Conservation (phyloP, 2,797 vertebrate species). For the Gambelia wislizenii region DNA sequence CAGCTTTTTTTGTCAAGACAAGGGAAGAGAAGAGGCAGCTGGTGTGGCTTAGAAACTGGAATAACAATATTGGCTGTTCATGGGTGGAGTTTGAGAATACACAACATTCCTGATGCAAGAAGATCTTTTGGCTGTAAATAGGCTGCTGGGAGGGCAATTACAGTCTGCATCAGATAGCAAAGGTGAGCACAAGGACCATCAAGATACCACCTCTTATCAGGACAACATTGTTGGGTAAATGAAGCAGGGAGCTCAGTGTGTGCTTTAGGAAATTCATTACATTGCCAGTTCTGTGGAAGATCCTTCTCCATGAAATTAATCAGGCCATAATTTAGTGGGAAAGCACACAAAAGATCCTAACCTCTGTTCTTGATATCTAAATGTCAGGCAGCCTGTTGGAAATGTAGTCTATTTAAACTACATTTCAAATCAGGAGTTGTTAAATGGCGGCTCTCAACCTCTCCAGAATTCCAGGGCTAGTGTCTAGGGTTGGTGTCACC, state of each 20-base stretch:
- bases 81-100: not conserved
- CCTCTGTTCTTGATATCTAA: too few species aligned
- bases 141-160: not conserved
- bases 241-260: too few species aligned
- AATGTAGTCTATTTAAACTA: too few species aligned
- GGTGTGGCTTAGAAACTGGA: not conserved
- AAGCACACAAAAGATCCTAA: not conserved
- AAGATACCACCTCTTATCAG: not conserved
- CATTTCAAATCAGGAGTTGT: too few species aligned
- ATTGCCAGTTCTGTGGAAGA: not conserved
- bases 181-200: not conserved
- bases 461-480: too few species aligned
- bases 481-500: too few species aligned
- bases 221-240: not conserved
- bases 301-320: too few species aligned
- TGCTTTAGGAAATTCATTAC: not conserved
- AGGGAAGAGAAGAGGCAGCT: not conserved
- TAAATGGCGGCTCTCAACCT: too few species aligned
- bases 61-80: not conserved
- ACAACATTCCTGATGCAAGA: not conserved
- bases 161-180: not conserved
- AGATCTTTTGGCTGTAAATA: not conserved
- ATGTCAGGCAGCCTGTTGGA: too few species aligned
- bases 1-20: not conserved
- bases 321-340: not conserved